These are phyloP conservation scores for Mellivora capensis DNA, from an alignment of 2,113 vertebrate genomes.

Conservation along the genomic window DNA sequence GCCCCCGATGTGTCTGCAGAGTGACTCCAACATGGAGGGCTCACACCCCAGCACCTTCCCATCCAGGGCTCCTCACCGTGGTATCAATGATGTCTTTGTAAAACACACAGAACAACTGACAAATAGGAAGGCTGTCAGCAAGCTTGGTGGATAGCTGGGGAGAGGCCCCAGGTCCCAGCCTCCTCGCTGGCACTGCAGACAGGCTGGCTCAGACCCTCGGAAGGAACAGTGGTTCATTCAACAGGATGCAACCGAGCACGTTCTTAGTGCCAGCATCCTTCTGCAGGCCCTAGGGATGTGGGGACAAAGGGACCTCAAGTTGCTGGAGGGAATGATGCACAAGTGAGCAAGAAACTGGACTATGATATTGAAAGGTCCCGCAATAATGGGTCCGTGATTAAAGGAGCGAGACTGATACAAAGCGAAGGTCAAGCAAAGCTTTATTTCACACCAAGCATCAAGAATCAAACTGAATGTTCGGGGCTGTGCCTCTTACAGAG, in stretches of 20 bases:
- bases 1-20: background rate
- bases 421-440: too few relatives aligned
- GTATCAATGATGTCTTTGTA: background rate
- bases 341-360: background rate
- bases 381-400: too few relatives aligned
- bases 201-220: too few relatives aligned
- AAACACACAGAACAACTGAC: too few relatives aligned
- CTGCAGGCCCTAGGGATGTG: background rate
- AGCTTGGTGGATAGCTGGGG: background rate
- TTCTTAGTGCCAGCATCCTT: background rate
- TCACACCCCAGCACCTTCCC: too few relatives aligned
- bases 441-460: too few relatives aligned
- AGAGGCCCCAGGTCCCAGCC: background rate
- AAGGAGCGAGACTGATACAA: too few relatives aligned
- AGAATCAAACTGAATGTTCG: too few relatives aligned
- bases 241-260: accelerated
- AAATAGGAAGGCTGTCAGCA: background rate
- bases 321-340: background rate
- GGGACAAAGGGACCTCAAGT: accelerated
- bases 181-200: background rate
- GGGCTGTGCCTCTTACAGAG: too few relatives aligned
- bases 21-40: background rate
- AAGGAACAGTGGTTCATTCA: background rate
- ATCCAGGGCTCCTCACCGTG: accelerated
- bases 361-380: too few relatives aligned